phyloP scores from a whole-genome alignment of 2,888 invertebrate genomes.

The Marronus borbonicus region DNA sequence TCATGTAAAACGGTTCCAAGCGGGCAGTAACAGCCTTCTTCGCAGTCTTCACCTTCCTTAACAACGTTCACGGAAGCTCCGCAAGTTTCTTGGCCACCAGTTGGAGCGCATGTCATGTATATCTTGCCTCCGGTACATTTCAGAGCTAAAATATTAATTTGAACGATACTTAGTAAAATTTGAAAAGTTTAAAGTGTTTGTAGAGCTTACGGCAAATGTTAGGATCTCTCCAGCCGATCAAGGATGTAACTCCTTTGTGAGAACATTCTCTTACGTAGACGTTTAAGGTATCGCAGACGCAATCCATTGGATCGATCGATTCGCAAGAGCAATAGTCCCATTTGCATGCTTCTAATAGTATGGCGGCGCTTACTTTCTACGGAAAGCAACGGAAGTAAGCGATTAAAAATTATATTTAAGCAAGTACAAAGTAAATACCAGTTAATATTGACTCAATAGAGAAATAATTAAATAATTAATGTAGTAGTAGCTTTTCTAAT shows the following conservation, averaged over 20 bases:
- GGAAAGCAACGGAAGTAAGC: not conserved
- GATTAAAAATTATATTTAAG: too few species aligned
- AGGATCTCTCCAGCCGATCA: slow-evolving; percentile 84
- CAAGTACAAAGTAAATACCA: too few species aligned
- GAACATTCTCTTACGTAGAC: slow-evolving; percentile 86
- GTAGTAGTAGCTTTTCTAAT: too few species aligned
- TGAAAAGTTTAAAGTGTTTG: slow-evolving; percentile 1
- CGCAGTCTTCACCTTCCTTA: slow-evolving; percentile 74
- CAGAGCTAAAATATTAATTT: slow-evolving; percentile 76
- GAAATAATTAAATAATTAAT: too few species aligned
- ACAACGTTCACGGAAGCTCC: slow-evolving; percentile 71
- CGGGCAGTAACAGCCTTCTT: slow-evolving; percentile 93
- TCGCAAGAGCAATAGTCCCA: slow-evolving; percentile 84
- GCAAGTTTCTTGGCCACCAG: slow-evolving; percentile 80
- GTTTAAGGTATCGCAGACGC: slow-evolving; percentile 84
- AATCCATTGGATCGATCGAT: slow-evolving; percentile 74
- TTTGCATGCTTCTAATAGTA: slow-evolving; percentile 81
- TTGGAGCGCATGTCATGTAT: slow-evolving; percentile 85
- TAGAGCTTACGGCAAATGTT: slow-evolving; percentile 85
- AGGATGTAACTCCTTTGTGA: slow-evolving; percentile 76
- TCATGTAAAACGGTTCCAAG: slow-evolving; percentile 82
- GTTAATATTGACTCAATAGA: too few species aligned
- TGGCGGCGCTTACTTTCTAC: slow-evolving; percentile 76
- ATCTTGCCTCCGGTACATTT: slow-evolving; percentile 82
- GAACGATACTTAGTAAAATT: slow-evolving; percentile 11